Base-by-base conservation (phyloP, 1,140 invertebrate species). In the Pectinophora gossypiella region DNA sequence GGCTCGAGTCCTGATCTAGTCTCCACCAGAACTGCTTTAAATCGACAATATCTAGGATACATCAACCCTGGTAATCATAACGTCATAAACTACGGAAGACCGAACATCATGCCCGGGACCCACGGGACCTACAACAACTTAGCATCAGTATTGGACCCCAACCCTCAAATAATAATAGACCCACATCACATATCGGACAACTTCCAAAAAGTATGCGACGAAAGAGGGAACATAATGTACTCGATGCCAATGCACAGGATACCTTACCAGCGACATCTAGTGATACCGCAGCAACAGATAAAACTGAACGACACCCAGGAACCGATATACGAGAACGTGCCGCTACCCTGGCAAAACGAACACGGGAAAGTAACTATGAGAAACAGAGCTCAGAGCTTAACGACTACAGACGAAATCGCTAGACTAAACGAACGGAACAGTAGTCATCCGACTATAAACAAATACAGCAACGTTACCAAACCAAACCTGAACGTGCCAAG, bases 301-400 rank as follows among this genome's bases (percentile, higher is more conserved):
- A 68, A 64, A 19, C 2, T 83, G 15, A 82, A 68, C 21, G 87
- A 88, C 56, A 81, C 89, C 0, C 86, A 89, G 16, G 94, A 95
- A 71, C 94, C 94, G 0, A 95, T 95, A 52, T 95, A 95, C 72
- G 93, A 95, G 71, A 95, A 95, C 63, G 92, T 95, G 6, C 93
- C 93, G 7, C 61, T 93, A 18, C 89, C 90, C 0, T 91, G 91
- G 83, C 90, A 91, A 49, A 90, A 85, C 56, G 88, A 90, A 49
- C 23, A 53, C 48, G 64, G 64, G 1, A 70, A 72, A 22, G 42
- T 64, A 3, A 71, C 69, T 13, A 88, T 89, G 67, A 77, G 92
- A 12, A 90, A 91, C 53, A 76, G 92, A 18, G 90, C 92, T 3
- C 91, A 92, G 40, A 93, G 92, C 58, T 88, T 93, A 27, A 92